Evolutionary conservation across 2,888 invertebrate species (phyloP), one percentile per base, ranked within the genome.

Genomic region (Athrips mouffetella): DNA sequence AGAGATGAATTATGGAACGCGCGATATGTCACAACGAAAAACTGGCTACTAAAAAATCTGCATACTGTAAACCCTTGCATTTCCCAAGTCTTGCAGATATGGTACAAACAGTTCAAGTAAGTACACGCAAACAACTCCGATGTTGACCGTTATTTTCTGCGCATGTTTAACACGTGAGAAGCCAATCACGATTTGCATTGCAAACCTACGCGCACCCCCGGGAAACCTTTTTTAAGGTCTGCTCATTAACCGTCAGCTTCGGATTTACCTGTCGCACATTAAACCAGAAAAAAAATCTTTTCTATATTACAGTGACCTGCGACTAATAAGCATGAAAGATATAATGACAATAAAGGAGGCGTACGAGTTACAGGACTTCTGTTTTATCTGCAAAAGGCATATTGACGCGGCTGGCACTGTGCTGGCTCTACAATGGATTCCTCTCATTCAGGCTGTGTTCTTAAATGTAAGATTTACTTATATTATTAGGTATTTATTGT

Each of bases 21-120:
- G 57, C 84, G 89, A 54, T 86, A 88, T 50, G 71, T 62, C 0
- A 48, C 75, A 0, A 80, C 83, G 1, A 73, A 70, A 47, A 78
- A 76, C 44, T 79, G 73, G 48, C 61, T 81, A 6, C 72, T 75
- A 1, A 91, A 84, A 60, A 92, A 91, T 57, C 87, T 97, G 0
- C 92, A 95, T 68, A 89, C 92, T 44, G 93, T 95, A 35, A 96
- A 96, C 78, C 94, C 94, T 0, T 95, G 96, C 63, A 92, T 97
- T 60, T 91, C 93, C 11, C 94, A 93, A 68, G 91, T 96, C 41
- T 76, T 96, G 52, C 93, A 93, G 66, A 89, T 96, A 45, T 97
- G 97, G 96, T 92, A 92, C 78, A 90, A 90, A 44, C 91, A 93
- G 59, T 97, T 94, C 70, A 92, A 92, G 93, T 91, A 76, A 73